Conservation (phyloP, 2,888 invertebrate genomes). For the Hydraecia micacea region DNA sequence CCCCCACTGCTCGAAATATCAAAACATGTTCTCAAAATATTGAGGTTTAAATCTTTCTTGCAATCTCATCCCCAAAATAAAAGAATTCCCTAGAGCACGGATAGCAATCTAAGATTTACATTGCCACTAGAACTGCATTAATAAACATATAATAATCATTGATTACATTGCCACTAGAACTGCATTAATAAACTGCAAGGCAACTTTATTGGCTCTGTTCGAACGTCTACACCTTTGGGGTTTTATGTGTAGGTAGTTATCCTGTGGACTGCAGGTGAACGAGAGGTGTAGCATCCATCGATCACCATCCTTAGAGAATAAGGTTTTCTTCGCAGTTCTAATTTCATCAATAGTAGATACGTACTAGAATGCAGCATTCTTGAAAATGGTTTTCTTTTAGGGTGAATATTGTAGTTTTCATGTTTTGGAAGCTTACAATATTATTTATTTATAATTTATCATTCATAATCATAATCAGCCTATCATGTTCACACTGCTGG, state of each 20-base stretch:
- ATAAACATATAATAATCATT: conserved; percentile 63
- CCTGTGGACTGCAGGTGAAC: conserved; percentile 36
- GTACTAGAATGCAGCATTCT: conserved; percentile 14
- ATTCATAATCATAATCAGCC: too few species aligned
- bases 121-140: conserved; percentile 50
- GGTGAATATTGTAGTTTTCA: not conserved
- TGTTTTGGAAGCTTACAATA: not conserved
- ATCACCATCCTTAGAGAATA: conserved; percentile 56
- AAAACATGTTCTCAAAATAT: not conserved
- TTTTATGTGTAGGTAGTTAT: conserved; percentile 42
- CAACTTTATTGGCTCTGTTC: conserved; percentile 52
- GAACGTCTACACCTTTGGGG: conserved; percentile 51
- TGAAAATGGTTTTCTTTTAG: not conserved
- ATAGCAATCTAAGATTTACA: conserved; percentile 46
- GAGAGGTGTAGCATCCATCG: conserved; percentile 49
- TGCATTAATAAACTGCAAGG: conserved; percentile 58
- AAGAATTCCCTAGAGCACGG: not conserved
- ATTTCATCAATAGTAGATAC: conserved; percentile 40
- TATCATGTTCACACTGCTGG: too few species aligned
- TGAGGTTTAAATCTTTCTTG: not conserved
- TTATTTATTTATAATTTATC: too few species aligned
- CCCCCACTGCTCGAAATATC: not conserved
- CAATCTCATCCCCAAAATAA: not conserved
- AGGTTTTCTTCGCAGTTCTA: conserved; percentile 39
- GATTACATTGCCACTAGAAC: conserved; percentile 25